A percentile compares a stretch with the other conserved stretches of the same genome.
These are phyloP conservation scores for Hypomecis atomaria DNA, from an alignment of 2,888 invertebrate species.

Conservation along the genomic window DNA sequence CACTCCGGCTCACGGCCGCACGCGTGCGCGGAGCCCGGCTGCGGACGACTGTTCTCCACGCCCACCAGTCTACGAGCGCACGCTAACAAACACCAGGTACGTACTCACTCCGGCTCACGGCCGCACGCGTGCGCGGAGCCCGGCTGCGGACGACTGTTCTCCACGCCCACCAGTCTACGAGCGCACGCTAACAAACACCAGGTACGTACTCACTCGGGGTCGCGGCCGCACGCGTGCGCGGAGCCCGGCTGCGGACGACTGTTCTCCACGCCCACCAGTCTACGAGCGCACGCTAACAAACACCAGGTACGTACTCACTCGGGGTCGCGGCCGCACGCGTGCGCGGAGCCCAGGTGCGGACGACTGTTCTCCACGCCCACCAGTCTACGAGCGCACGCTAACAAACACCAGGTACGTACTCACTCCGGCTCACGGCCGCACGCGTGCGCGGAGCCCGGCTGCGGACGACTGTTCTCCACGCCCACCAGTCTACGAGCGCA, in stretches of 20 bases:
- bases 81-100: constrained; percentile 88
- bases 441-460: constrained; percentile 87
- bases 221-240: constrained; percentile 91
- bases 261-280: constrained; percentile 93
- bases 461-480: constrained; percentile 92
- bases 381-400: constrained; percentile 91
- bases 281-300: constrained; percentile 91
- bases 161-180: constrained; percentile 93
- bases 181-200: constrained; percentile 91
- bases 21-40: constrained; percentile 87
- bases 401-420: constrained; percentile 87
- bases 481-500: constrained; percentile 94
- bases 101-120: constrained; percentile 89
- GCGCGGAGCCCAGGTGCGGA: constrained; percentile 87
- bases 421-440: constrained; percentile 94
- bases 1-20: constrained; percentile 94
- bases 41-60: constrained; percentile 92
- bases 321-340: constrained; percentile 92
- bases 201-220: constrained; percentile 88
- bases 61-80: constrained; percentile 94
- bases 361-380: constrained; percentile 94
- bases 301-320: constrained; percentile 90
- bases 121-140: constrained; percentile 90
- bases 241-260: constrained; percentile 88
- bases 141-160: constrained; percentile 91